Evolutionary conservation across 2,888 invertebrate genomes (phyloP), one percentile per base, ranked within the genome.

Genomic region (Aproaerema taeniolella): DNA sequence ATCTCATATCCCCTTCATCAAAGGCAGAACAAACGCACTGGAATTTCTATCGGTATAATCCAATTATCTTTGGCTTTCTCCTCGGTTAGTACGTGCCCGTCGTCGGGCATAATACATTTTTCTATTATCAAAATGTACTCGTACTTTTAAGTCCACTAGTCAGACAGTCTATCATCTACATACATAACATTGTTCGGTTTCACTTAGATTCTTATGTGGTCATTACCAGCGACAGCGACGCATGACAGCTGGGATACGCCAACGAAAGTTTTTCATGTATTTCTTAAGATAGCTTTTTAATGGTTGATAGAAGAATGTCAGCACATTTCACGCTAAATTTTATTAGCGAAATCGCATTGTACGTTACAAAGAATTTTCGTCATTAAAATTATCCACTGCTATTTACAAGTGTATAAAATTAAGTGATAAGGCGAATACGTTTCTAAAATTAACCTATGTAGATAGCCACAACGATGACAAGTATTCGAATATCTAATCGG

Each of bases 181-280:
- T 35, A 29, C 12, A 11, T 12, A n/a, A 29, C 29, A 31, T 16
- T 38, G 31, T 46, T 51, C 42, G 42, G 39, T 49, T 46, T 45
- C 42, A 45, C 50, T 41, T 9, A 43, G 46, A 55, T 53, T 43
- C 49, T 47, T 40, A 53, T 46, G 50, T 39, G 42, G 46, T 55
- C 55, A 53, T 60, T 58, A 60, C 33, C 38, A 15, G 40, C 51
- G 46, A 51, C 49, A 48, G 43, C 53, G 46, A 54, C 50, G 64
- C 63, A 59, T 60, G 52, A 47, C 54, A 36, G 14, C 34, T 20
- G n/a, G 53, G 51, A 50, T 38, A 44, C 39, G 40, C 54, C 13
- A 62, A 62, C 42, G 61, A 64, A 65, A 64, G 58, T 63, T 47
- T 46, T 20, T 9, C 29, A 30, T 37, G 13, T n/a, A 16, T 20